These are phyloP conservation scores for Strigamia crassipes DNA, from an alignment of 2,888 invertebrate genomes.

Conservation along the genomic window DNA sequence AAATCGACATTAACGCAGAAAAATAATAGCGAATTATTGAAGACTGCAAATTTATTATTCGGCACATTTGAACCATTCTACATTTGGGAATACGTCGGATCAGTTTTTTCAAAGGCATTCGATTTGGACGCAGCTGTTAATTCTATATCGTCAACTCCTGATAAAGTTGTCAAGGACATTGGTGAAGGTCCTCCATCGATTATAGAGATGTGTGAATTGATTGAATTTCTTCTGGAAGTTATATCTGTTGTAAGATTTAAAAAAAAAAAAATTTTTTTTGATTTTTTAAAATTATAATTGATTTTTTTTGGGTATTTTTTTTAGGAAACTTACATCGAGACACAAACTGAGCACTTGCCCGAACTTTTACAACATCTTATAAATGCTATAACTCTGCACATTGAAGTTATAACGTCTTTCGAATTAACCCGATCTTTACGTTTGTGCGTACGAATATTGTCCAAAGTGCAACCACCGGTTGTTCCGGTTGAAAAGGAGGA, in stretches of 20 bases:
- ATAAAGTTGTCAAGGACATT: slow-evolving; percentile 62
- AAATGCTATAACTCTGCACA: slow-evolving; percentile 66
- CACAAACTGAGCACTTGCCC: slow-evolving; percentile 77
- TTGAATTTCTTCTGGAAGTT: slow-evolving; percentile 75
- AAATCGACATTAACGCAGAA: slow-evolving; percentile 42
- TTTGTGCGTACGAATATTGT: slow-evolving; percentile 73
- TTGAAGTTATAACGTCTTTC: slow-evolving; percentile 64
- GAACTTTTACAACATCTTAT: slow-evolving; percentile 72
- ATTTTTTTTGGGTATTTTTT: not conserved
- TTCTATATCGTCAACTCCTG: slow-evolving; percentile 41
- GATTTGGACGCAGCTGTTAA: slow-evolving; percentile 25
- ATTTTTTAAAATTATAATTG: not conserved
- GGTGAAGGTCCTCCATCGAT: slow-evolving; percentile 61
- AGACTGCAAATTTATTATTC: slow-evolving; percentile 82
- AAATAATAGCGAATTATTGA: slow-evolving; percentile 68
- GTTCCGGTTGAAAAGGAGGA: not conserved
- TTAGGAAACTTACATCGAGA: slow-evolving; percentile 74
- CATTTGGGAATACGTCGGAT: slow-evolving; percentile 76
- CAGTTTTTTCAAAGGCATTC: slow-evolving; percentile 58
- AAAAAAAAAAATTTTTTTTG: too few relatives aligned
- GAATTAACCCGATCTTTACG: slow-evolving; percentile 71
- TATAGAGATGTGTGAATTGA: slow-evolving; percentile 72
- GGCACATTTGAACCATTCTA: slow-evolving; percentile 82
- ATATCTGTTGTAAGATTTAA: slow-evolving; percentile 64
- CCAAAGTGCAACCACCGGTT: slow-evolving; percentile 70